Evolutionary conservation across 2,113 vertebrate species (phyloP).

Genomic region (Micromys minutus): DNA sequence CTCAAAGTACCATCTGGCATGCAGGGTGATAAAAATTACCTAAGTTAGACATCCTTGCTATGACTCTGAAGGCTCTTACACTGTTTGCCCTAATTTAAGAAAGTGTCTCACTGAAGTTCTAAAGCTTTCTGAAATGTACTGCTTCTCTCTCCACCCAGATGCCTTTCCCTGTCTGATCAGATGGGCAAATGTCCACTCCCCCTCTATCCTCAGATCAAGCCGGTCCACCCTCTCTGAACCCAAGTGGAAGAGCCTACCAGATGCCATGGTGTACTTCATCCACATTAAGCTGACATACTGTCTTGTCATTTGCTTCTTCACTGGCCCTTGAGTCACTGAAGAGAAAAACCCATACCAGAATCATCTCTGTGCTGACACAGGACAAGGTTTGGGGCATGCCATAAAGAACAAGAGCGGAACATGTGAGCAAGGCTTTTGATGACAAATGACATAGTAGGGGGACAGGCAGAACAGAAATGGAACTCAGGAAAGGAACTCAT

Average conservation of each 20-base stretch:
- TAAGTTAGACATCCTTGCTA: not conserved
- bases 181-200: not conserved
- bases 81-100: not conserved
- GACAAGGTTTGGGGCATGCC: not conserved
- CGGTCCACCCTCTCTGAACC: not conserved
- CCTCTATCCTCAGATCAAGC: not conserved
- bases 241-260: accelerated
- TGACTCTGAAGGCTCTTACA: not conserved
- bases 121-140: not conserved
- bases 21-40: not conserved
- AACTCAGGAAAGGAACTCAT: not conserved
- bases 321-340: not conserved
- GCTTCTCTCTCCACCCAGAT: not conserved
- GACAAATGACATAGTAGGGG: no score
- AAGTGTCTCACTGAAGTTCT: not conserved
- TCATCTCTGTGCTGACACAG: not conserved
- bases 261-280: not conserved
- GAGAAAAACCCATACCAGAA: not conserved
- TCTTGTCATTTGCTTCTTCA: not conserved
- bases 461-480: not conserved
- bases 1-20: not conserved
- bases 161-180: not conserved
- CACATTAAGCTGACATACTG: accelerated
- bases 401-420: not conserved
- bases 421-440: not conserved